These are phyloP conservation scores for Apostichopus californicus DNA, from an alignment of 35 echinoderm and acorn worm genomes.

Conservation along the genomic window DNA sequence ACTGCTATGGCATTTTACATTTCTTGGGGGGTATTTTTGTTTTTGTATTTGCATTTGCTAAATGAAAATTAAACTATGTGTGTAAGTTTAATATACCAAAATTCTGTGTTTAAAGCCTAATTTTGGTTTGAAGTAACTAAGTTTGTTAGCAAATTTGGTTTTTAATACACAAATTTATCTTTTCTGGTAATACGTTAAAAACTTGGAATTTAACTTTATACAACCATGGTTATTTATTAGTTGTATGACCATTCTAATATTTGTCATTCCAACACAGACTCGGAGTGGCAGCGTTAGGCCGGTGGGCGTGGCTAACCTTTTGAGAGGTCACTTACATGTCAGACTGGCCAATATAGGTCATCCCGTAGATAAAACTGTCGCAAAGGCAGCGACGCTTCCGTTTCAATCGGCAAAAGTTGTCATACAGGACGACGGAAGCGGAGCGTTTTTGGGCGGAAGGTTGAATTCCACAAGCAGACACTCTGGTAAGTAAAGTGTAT, in stretches of 20 bases:
- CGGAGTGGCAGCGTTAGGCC: slow-evolving; percentile 87
- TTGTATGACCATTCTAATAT: not conserved
- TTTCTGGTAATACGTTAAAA: too few relatives aligned
- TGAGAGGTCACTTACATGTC: slow-evolving; percentile 82
- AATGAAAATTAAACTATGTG: too few relatives aligned
- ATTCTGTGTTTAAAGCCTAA: too few relatives aligned
- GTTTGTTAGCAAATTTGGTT: too few relatives aligned
- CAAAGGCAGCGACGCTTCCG: slow-evolving; percentile 69
- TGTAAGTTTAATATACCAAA: too few relatives aligned
- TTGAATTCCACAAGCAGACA: slow-evolving; percentile 45
- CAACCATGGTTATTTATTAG: too few relatives aligned
- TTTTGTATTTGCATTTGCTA: too few relatives aligned
- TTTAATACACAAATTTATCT: too few relatives aligned
- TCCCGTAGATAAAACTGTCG: slow-evolving; percentile 62
- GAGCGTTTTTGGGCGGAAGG: slow-evolving; percentile 91
- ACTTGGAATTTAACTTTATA: too few relatives aligned
- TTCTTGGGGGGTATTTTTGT: too few relatives aligned
- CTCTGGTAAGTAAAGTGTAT: not conserved
- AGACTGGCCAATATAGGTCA: slow-evolving; percentile 87
- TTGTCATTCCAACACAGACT: slow-evolving; percentile 37
- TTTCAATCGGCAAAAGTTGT: slow-evolving; percentile 74
- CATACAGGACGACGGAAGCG: slow-evolving; percentile 87
- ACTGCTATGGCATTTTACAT: too few relatives aligned
- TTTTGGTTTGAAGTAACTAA: too few relatives aligned
- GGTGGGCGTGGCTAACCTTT: slow-evolving; percentile 75